Evolutionary conservation across 1,140 invertebrate genomes (phyloP).

Genomic region (Drosophila funebris): DNA sequence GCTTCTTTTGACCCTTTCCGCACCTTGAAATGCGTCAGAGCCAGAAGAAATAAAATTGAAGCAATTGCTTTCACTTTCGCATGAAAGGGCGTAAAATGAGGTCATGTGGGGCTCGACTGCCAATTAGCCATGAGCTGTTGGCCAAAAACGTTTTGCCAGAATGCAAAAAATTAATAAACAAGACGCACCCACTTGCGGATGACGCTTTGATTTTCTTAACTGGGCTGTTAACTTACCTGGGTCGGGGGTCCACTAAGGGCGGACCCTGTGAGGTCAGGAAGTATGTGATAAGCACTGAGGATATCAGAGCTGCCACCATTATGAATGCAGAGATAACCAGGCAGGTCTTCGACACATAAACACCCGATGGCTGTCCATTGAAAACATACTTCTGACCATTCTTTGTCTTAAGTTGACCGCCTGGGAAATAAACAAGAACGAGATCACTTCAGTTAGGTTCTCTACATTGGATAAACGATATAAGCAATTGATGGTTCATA

Average conservation of each 20-base stretch:
- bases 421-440: constrained; percentile 44
- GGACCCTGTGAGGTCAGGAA: constrained; percentile 61
- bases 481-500: not conserved
- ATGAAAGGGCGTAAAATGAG: constrained; percentile 37
- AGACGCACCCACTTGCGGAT: constrained; percentile 25
- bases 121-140: constrained; percentile 57
- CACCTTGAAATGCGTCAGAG: constrained; percentile 59
- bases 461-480: not conserved
- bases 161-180: constrained; percentile 43
- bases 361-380: constrained; percentile 75
- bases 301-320: constrained; percentile 63
- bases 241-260: constrained; percentile 30
- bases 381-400: constrained; percentile 83
- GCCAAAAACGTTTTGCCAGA: constrained; percentile 53
- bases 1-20: constrained; percentile 56
- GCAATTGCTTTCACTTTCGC: constrained; percentile 62
- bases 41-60: constrained; percentile 11
- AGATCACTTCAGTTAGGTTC: not conserved
- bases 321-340: constrained; percentile 64
- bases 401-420: constrained; percentile 82
- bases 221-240: constrained; percentile 52
- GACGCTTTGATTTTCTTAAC: constrained; percentile 20
- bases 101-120: constrained; percentile 58
- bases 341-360: constrained; percentile 74
- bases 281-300: constrained; percentile 72